These are phyloP conservation scores for Slavum lentiscoides DNA, from an alignment of 2,888 invertebrate species.

Conservation along the genomic window DNA sequence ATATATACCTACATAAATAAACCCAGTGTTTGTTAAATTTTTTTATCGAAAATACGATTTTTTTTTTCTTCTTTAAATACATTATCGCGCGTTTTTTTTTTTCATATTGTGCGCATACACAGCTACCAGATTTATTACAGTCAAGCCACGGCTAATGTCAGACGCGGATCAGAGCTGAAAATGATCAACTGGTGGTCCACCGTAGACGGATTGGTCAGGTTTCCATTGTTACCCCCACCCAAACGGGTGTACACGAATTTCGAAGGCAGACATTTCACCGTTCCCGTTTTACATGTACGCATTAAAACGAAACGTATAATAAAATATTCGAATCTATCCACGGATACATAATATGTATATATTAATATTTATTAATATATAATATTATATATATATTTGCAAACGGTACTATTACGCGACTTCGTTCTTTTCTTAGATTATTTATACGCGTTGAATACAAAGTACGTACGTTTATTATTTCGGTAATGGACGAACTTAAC, in stretches of 20 bases:
- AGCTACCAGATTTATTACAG: slow-evolving; percentile 75
- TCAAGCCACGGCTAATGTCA: slow-evolving; percentile 68
- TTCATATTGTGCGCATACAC: neutral
- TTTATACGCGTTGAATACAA: too few species aligned
- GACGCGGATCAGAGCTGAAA: slow-evolving; percentile 63
- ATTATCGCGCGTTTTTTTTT: neutral
- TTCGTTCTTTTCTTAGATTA: too few species aligned
- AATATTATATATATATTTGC: too few species aligned
- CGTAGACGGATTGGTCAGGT: slow-evolving; percentile 67
- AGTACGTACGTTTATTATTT: too few species aligned
- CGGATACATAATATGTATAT: too few species aligned
- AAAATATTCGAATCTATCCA: too few species aligned
- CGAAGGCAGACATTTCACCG: slow-evolving; percentile 67
- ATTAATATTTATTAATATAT: too few species aligned
- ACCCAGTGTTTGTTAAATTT: too few species aligned
- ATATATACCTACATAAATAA: too few species aligned
- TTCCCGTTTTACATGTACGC: slow-evolving; percentile 76
- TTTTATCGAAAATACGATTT: neutral
- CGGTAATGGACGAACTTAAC: too few species aligned
- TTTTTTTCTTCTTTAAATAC: neutral
- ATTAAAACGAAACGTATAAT: too few species aligned
- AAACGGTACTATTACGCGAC: too few species aligned
- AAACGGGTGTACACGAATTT: slow-evolving; percentile 70
- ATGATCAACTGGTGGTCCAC: slow-evolving; percentile 76
- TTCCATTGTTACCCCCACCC: slow-evolving; percentile 69